Conservation (phyloP, 2,113 vertebrate genomes). For the Pogonocichla stellata region DNA sequence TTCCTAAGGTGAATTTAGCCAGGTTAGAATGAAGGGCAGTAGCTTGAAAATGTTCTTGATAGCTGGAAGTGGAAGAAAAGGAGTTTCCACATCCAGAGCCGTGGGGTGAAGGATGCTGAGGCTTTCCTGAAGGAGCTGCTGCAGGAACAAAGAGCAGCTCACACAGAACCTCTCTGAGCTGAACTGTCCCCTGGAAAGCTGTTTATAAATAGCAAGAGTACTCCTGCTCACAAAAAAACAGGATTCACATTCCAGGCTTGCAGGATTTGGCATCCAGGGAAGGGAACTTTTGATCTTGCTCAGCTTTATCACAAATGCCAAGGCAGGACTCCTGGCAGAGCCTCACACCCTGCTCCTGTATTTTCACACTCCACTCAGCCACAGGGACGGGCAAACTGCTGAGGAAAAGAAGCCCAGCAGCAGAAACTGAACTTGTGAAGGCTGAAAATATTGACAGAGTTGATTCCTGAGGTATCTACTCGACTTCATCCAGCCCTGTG, state of each 20-base stretch:
- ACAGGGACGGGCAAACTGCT: neutral
- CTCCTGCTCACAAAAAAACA: neutral
- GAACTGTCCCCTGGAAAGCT: neutral
- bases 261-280: neutral
- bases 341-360: rapidly evolving
- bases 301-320: neutral
- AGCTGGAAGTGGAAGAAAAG: neutral
- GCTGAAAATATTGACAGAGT: neutral
- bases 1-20: neutral
- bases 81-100: rapidly evolving
- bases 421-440: neutral
- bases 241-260: neutral
- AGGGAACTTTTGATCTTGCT: neutral
- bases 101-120: neutral
- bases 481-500: neutral
- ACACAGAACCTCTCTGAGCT: rapidly evolving
- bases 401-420: neutral
- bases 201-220: neutral
- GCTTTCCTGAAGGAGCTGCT: neutral
- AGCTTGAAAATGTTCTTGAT: neutral
- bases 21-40: neutral
- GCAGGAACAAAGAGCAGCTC: neutral
- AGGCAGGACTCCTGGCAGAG: neutral
- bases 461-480: neutral
- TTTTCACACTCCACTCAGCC: neutral